Conservation (phyloP, 2,888 invertebrate genomes). For the Drosophila sordidula region DNA sequence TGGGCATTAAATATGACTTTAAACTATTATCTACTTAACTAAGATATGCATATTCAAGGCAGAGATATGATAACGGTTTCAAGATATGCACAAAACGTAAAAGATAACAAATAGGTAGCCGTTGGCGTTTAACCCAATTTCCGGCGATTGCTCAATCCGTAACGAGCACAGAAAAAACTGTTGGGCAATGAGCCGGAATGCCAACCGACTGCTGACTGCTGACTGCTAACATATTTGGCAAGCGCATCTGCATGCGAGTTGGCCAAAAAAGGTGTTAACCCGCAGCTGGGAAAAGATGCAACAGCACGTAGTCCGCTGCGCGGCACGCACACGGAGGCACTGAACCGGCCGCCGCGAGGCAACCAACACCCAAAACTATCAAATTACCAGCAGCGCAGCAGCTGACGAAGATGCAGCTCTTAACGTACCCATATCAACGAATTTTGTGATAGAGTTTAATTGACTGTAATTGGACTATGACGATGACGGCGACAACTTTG, state of each 20-base stretch:
- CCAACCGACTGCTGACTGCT: conserved; percentile 10
- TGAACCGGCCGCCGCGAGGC: conserved; percentile 8
- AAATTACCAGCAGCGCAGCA: conserved; percentile 15
- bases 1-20: conserved; percentile 23
- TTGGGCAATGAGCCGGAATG: conserved; percentile 63
- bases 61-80: conserved; percentile 50
- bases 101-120: conserved; percentile 20
- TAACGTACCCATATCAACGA: conserved; percentile 52
- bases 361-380: conserved; percentile 16
- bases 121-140: conserved; percentile 63
- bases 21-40: conserved; percentile 30
- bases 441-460: conserved; percentile 70
- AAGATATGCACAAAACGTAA: conserved; percentile 45
- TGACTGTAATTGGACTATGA: conserved; percentile 76
- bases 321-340: conserved; percentile 39
- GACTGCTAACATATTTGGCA: neutral
- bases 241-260: conserved; percentile 13
- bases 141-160: conserved; percentile 51
- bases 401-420: conserved; percentile 37
- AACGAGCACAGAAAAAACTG: conserved; percentile 7
- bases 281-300: conserved; percentile 22
- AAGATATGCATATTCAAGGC: conserved; percentile 38
- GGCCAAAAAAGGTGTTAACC: conserved; percentile 59
- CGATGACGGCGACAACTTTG: conserved; percentile 30
- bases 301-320: conserved; percentile 28